Base-by-base conservation (phyloP, 2,113 vertebrate species). In the Menidia beryllina region DNA sequence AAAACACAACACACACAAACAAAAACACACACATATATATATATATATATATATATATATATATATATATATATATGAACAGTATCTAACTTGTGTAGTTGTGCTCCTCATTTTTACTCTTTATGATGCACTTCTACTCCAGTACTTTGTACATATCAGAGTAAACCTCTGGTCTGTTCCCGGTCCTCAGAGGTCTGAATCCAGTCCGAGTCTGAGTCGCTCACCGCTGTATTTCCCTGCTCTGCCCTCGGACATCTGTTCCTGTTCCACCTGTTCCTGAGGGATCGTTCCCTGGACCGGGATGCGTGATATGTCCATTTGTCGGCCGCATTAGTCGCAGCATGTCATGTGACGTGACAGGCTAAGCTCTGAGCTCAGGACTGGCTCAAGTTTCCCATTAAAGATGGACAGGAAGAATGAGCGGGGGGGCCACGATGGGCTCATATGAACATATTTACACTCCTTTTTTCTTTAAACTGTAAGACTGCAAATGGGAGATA, bases 381-480 rank as follows among this genome's bases (percentile, higher is more conserved):
- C 78, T 89, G 70, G 90, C 90, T 93, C 91, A 89, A 61, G 89
- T 93, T 91, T 91, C 93, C 89, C 88, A 91, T 93, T 91, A 91
- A 91, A 91, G 82, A 85, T 69, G 85, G 81, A 88, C 64, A 83
- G 65, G 77, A 69, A 72, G 76, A 69, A 75, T 10, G 24, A 10
- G 23, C 0, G 5, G 61, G 68, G 45, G 62, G 20, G 36, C 39
- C 27, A 52, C 26, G 24, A 19, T 56, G 39, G 11, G 13, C n/a
- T 55, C 50, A 49, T 48, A 43, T 45, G 36, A 47, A 30, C 67
- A 66, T 58, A 23, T 19, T 51, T 19, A 55, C 41, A 19, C 19
- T 19, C 20, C 3, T 60, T 34, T 34, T 34, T 10, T 34, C 69
- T 39, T 64, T 45, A 61, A 20, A 61, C 45, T 43, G 25, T 21